These are phyloP conservation scores for Calycopis cecrops DNA, from an alignment of 1,140 invertebrate genomes.

Conservation along the genomic window DNA sequence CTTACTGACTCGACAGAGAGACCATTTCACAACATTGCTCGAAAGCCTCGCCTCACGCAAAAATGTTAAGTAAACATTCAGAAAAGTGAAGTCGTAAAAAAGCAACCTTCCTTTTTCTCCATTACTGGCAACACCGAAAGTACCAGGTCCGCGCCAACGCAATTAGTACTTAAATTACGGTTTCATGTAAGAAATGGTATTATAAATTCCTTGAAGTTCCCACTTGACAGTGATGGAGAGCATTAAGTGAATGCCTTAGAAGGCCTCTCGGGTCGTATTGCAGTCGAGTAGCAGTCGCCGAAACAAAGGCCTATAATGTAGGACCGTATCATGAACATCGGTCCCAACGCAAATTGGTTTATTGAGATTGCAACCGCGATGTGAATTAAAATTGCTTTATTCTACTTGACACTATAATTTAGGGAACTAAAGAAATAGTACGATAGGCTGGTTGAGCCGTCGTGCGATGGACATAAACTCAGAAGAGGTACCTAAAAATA, in stretches of 20 bases:
- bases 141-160: constrained; percentile 6
- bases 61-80: too few relatives aligned
- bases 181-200: constrained; percentile 25
- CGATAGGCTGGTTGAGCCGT: too few relatives aligned
- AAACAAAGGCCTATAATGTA: constrained; percentile 60
- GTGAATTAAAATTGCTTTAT: constrained; percentile 39
- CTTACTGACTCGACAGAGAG: too few relatives aligned
- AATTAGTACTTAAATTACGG: constrained; percentile 29
- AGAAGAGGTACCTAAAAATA: too few relatives aligned
- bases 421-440: too few relatives aligned
- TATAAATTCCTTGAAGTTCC: constrained; percentile 28
- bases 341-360: constrained; percentile 62
- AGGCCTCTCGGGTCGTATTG: constrained; percentile 23
- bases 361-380: constrained; percentile 58
- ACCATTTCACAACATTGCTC: too few relatives aligned
- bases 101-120: constrained; percentile 3
- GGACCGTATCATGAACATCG: constrained; percentile 43
- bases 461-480: too few relatives aligned
- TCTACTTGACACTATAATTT: constrained; percentile 27
- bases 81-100: constrained; percentile 5
- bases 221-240: constrained; percentile 25
- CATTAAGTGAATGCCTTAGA: constrained; percentile 30
- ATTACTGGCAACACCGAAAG: constrained; percentile 10
- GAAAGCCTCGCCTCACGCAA: too few relatives aligned
- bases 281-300: constrained; percentile 27